Base-by-base conservation (phyloP, 2,113 vertebrate species). In the Oenanthe melanoleuca region DNA sequence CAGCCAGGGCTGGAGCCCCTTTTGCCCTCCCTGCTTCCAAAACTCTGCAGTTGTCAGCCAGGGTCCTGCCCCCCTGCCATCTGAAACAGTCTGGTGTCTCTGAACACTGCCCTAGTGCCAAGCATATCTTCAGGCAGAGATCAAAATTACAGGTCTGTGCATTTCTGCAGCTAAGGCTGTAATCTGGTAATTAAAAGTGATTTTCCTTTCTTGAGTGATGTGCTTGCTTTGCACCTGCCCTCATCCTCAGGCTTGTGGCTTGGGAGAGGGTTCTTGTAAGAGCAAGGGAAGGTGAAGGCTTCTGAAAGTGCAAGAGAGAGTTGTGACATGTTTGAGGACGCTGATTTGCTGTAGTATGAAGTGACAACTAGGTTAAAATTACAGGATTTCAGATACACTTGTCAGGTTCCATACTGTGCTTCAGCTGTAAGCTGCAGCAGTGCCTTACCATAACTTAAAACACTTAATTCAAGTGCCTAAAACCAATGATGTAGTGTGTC, bases 181-280 rank as follows among this genome's bases (percentile, higher is more conserved):
- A 87, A 89, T 66, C 92, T 86, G 50, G 67, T 85, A 82, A 88
- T 96, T 91, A 82, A 49, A 87, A 83, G 70, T 73, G 63, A 77
- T 81, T 95, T 95, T 85, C 56, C 61, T 86, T 93, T 86, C 65
- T 87, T 38, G 52, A 84, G 79, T 78, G 70, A 73, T 67, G 66
- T 74, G 42, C 38, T 96, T 93, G 34, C 59, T 91, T 91, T 70
- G 47, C 55, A 71, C 65, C 79, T 84, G 59, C 79, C 65, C 38
- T 95, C 56, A 66, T 83, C 71, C 47, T 63, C 31, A 9, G 63
- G 33, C 11, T 72, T 74, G 52, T 29, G 38, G 37, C 53, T 40
- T 67, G 55, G 52, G 79, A 85, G 59, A 47, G 40, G 31, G 26
- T 47, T 81, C 59, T 52, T 22, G 37, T 56, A 12, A 61, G 65